A percentile compares a stretch with the other conserved stretches of the same genome.
Evolutionary conservation across 1,140 invertebrate species (phyloP).

Genomic region (Drosophila pectinifera): DNA sequence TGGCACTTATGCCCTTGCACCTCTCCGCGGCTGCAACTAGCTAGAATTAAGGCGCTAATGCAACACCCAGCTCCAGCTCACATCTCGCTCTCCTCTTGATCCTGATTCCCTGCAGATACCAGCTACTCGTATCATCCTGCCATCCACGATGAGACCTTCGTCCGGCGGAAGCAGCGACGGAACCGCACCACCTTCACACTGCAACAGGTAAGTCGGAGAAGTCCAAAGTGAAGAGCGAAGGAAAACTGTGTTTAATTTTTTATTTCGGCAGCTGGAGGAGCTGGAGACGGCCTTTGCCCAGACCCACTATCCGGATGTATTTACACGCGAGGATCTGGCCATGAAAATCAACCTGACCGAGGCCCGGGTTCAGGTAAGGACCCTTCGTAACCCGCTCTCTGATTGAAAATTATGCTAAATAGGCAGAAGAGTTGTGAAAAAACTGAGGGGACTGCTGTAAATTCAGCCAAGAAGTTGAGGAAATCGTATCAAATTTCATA

Average conservation of each 20-base stretch:
- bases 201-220: slow-evolving; percentile 90
- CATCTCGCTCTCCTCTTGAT: slow-evolving; percentile 23
- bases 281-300: slow-evolving; percentile 98
- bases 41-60: slow-evolving; percentile 70
- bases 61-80: slow-evolving; percentile 57
- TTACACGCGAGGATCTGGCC: slow-evolving; percentile 98
- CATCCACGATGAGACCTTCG: slow-evolving; percentile 98
- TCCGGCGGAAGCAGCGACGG: slow-evolving; percentile 96
- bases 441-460: slow-evolving; percentile 9
- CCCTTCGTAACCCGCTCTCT: neutral
- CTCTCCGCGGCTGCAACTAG: slow-evolving; percentile 37
- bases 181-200: slow-evolving; percentile 98
- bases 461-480: slow-evolving; percentile 32
- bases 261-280: slow-evolving; percentile 91
- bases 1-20: slow-evolving; percentile 55
- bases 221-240: neutral
- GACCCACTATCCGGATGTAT: slow-evolving; percentile 99
- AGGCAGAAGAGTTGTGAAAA: slow-evolving; percentile 22
- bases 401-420: slow-evolving; percentile 63
- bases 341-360: slow-evolving; percentile 99
- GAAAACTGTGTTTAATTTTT: slow-evolving; percentile 55
- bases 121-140: slow-evolving; percentile 96
- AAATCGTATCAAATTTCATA: slow-evolving; percentile 83
- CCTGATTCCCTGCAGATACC: slow-evolving; percentile 88
- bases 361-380: slow-evolving; percentile 96